Evolutionary conservation across 2,888 invertebrate genomes (phyloP).

Genomic region (Acleris literana): DNA sequence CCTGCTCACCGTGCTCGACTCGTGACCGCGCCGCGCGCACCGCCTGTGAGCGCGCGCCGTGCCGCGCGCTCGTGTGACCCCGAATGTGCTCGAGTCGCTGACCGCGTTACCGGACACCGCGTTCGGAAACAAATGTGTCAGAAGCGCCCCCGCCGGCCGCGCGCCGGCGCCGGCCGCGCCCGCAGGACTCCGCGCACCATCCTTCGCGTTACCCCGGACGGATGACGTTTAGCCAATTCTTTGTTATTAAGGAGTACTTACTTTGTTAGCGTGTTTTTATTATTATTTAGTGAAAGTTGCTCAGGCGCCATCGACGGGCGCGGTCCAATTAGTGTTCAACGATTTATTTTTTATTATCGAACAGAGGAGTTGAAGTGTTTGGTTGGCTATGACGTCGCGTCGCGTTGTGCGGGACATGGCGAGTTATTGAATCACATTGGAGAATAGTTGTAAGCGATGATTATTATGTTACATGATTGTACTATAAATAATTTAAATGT

Average conservation of each 20-base stretch:
- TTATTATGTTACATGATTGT: slow-evolving; percentile 77
- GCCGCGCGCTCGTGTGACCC: slow-evolving; percentile 57
- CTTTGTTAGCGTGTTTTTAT: slow-evolving; percentile 78
- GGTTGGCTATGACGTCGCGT: slow-evolving; percentile 55
- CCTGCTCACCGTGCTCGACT: slow-evolving; percentile 77
- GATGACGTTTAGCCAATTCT: slow-evolving; percentile 75
- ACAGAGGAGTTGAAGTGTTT: slow-evolving; percentile 59
- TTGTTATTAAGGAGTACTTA: slow-evolving; percentile 78
- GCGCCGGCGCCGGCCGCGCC: slow-evolving; percentile 41
- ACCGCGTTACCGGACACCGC: slow-evolving; percentile 57
- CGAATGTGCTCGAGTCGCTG: slow-evolving; percentile 60
- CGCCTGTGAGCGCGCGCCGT: slow-evolving; percentile 69
- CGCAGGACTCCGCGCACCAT: slow-evolving; percentile 61
- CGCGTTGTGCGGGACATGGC: slow-evolving; percentile 38
- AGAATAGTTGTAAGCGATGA: slow-evolving; percentile 74
- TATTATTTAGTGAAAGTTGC: slow-evolving; percentile 81
- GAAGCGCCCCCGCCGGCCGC: slow-evolving; percentile 48
- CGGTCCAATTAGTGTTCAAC: slow-evolving; percentile 78
- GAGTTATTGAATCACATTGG: slow-evolving; percentile 61
- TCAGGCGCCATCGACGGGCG: slow-evolving; percentile 79
- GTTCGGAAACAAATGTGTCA: slow-evolving; percentile 43
- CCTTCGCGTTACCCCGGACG: slow-evolving; percentile 47
- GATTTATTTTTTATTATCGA: slow-evolving; percentile 66
- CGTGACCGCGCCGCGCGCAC: slow-evolving; percentile 75
- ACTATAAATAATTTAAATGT: slow-evolving; percentile 67